A percentile compares a stretch with the other conserved stretches of the same genome.
Evolutionary conservation across 2,888 invertebrate genomes (phyloP).

Genomic region (Stegana nigrithorax): DNA sequence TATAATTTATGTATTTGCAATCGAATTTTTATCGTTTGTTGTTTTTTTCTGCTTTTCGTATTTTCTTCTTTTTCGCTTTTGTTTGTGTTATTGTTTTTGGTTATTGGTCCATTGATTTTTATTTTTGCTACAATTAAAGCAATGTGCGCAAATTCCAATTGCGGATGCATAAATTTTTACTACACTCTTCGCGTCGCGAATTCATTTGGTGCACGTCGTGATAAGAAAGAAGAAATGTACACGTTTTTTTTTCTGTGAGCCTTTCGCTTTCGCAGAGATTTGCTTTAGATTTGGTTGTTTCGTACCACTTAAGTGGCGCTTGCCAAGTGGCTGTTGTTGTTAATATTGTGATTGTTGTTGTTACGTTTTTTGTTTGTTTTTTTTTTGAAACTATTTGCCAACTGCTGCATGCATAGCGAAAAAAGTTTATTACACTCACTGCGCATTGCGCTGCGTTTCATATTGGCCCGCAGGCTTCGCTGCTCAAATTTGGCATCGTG

Average conservation of each 20-base stretch:
- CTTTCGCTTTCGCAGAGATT: slow-evolving; percentile 19
- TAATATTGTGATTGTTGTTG: slow-evolving; percentile 27
- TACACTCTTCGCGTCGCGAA: neutral
- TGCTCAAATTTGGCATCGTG: too few species aligned
- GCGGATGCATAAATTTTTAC: slow-evolving; percentile 1
- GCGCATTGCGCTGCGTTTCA: neutral
- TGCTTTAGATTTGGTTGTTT: neutral
- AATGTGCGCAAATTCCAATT: slow-evolving; percentile 10
- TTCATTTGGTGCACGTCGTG: too few species aligned
- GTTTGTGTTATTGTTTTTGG: too few species aligned
- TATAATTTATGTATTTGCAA: too few species aligned
- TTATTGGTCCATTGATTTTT: too few species aligned
- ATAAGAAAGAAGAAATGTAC: too few species aligned
- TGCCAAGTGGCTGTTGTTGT: neutral
- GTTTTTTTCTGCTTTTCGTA: slow-evolving; percentile 1
- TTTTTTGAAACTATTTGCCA: neutral
- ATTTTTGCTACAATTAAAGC: slow-evolving; percentile 15
- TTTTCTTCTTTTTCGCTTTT: slow-evolving; percentile 14
- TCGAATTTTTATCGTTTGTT: too few species aligned
- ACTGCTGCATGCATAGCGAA: slow-evolving; percentile 17
- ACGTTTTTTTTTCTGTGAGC: neutral
- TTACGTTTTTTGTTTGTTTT: slow-evolving; percentile 3
- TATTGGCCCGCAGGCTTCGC: too few species aligned
- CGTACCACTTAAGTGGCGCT: neutral
- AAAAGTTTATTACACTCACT: slow-evolving; percentile 48